Base-by-base conservation (phyloP, 2,797 vertebrate genomes). In the Falco peregrinus region DNA sequence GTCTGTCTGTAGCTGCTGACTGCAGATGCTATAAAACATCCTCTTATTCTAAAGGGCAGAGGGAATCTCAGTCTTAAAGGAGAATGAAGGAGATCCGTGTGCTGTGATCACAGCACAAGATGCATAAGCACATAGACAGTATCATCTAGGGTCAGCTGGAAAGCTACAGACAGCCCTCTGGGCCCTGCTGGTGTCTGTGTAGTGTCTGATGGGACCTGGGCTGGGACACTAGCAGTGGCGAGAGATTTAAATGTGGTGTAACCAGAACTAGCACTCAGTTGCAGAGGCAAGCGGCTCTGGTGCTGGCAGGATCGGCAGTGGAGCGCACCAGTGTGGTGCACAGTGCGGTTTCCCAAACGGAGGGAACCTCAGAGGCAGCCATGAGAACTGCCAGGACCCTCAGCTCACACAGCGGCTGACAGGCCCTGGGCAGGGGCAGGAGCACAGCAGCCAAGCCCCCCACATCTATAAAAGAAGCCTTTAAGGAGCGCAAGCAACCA, bases 251-350 rank as follows among this genome's bases (percentile, higher is more conserved):
- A 47, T 5, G 24, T 8, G 13, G 2, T 28, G 9, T 28, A 51
- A 35, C 9, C 45, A 29, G 63, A 69, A 51, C 15, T 65, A 48
- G 14, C 59, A n/a, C 26, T 41, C 21, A 20, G 5, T 15, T 68
- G 48, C 0, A 19, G 0, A 33, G 29, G 15, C 10, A 8, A 45
- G 13, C 4, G 21, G 29, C 29, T 57, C 37, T 11, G 17, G 18
- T 16, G 1, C 17, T n/a, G 10, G 48, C 0, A 0, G 5, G n/a
- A 35, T 47, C 17, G 15, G 17, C 37, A 47, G 25, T 1, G 5
- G 17, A 67, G 13, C 50, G 24, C 12, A 57, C 54, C 6, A 50
- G 11, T 10, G 28, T 5, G 13, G 28, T 51, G 37, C 21, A 7
- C 43, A 64, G 20, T 4, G 16, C 16, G 43, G 43, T 16, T 43